Percentiles rank a stretch among this genome's conserved stretches.
Conservation (phyloP, 2,113 vertebrate species). For the Platanista minor region DNA sequence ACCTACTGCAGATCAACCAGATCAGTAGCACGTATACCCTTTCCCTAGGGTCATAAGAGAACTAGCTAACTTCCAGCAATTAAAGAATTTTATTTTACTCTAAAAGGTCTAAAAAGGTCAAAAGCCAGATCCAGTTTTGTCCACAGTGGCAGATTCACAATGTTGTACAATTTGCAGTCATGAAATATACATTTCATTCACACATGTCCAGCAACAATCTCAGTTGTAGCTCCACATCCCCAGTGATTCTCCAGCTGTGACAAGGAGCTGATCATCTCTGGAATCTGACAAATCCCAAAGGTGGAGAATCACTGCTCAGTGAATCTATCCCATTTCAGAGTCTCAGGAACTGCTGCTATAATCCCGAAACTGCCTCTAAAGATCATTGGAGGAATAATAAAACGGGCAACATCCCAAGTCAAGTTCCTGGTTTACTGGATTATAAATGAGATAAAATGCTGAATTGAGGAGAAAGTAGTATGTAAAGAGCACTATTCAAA, state of each 20-base stretch:
- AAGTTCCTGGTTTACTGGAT: not conserved
- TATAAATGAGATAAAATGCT: conserved; percentile 18
- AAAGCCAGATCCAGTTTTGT: not conserved
- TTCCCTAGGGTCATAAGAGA: not conserved
- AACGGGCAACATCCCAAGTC: not conserved
- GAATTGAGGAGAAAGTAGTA: not conserved
- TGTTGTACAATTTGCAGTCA: not conserved
- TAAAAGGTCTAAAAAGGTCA: not conserved
- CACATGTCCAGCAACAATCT: not conserved
- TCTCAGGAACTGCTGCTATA: not conserved
- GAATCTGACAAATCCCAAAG: not conserved
- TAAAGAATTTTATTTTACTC: not conserved
- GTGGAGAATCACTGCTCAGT: not conserved
- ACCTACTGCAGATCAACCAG: not conserved
- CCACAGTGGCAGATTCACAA: not conserved
- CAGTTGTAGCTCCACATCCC: not conserved
- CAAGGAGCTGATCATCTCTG: not conserved
- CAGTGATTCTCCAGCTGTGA: not conserved
- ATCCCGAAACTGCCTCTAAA: not conserved
- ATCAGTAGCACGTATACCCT: not conserved
- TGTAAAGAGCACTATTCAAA: not conserved
- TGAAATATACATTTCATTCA: not conserved
- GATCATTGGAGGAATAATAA: not conserved
- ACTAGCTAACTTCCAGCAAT: not conserved
- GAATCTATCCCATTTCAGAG: not conserved